Percentiles rank a stretch among this genome's conserved stretches.
phyloP scores from a whole-genome alignment of 2,797 vertebrate genomes.

The Xiphorhynchus erythropygius region DNA sequence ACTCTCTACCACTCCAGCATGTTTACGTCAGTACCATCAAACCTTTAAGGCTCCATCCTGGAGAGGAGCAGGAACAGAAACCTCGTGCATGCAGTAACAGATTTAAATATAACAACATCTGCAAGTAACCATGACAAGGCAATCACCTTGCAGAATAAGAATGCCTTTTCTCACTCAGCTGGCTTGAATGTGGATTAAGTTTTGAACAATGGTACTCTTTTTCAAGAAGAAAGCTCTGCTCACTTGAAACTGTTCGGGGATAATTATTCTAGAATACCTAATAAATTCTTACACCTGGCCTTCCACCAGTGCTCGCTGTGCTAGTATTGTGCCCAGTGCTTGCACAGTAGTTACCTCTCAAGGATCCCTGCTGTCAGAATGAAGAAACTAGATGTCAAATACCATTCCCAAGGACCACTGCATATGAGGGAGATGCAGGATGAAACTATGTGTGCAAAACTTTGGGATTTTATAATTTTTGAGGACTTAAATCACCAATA shows the following conservation, averaged over 20 bases:
- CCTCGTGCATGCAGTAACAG: not conserved
- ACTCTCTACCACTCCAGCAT: not conserved
- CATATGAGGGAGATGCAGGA: not conserved
- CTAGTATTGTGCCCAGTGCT: not conserved
- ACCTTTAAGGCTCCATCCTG: not conserved
- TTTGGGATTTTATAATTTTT: not conserved
- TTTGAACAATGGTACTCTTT: not conserved
- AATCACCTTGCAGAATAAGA: not conserved
- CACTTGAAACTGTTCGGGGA: not conserved
- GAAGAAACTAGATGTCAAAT: not conserved
- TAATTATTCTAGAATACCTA: conserved; percentile 10
- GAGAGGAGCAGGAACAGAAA: not conserved
- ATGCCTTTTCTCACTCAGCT: not conserved
- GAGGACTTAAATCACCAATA: not conserved
- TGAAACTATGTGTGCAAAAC: not conserved
- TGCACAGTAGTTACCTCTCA: not conserved
- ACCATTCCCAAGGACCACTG: not conserved
- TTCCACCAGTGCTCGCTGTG: not conserved
- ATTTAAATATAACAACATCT: not conserved
- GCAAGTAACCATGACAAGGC: not conserved
- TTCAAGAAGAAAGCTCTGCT: not conserved
- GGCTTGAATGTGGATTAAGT: conserved; percentile 19
- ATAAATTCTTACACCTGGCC: conserved; percentile 23
- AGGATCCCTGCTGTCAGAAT: not conserved
- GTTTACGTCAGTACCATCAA: not conserved